Base-by-base conservation (phyloP, 2,888 invertebrate species). In the Synanthedon formicaeformis region DNA sequence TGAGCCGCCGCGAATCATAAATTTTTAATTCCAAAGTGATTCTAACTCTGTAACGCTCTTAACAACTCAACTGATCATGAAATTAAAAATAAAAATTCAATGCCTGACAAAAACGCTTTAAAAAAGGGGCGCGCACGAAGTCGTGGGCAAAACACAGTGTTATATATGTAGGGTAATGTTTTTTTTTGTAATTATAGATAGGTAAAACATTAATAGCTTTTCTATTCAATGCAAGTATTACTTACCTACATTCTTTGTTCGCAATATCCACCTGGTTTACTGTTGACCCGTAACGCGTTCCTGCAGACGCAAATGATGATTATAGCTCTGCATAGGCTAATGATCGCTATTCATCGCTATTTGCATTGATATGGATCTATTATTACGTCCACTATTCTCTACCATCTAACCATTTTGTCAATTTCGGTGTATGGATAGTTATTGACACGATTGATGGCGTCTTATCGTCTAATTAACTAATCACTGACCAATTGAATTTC, bases 271-370 rank as follows among this genome's bases (percentile, higher is more conserved):
- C 8, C 34, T 34, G 34, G 34, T 34, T 34, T 34, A 34, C 10
- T 10, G 34, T 34, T 34, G 34, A 34, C 34, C 34, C 34, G 34
- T 49, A 41, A 54, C 56, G 54, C 51, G 57, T 57, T 58, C 57
- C 59, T 53, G 60, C 58, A 55, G 61, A 63, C 64, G 69, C 74
- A 76, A 81, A 77, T 77, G 75, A 74, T 71, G 74, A 74, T 74
- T 69, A 66, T 63, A 63, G 71, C 61, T 61, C 58, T 66, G 60
- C 66, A 61, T 57, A 63, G 61, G 69, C 70, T 85, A 85, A 86
- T 84, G 81, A 80, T 69, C 62, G 64, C 73, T 76, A 85, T 85
- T 84, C 81, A 84, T 80, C 71, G 71, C 76, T 70, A 81, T 81
- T 76, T 72, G 71, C 75, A 73, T 77, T 78, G 75, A 81, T 78